phyloP scores from a whole-genome alignment of 2,113 vertebrate species.

The Cryptomyrus ogoouensis region DNA sequence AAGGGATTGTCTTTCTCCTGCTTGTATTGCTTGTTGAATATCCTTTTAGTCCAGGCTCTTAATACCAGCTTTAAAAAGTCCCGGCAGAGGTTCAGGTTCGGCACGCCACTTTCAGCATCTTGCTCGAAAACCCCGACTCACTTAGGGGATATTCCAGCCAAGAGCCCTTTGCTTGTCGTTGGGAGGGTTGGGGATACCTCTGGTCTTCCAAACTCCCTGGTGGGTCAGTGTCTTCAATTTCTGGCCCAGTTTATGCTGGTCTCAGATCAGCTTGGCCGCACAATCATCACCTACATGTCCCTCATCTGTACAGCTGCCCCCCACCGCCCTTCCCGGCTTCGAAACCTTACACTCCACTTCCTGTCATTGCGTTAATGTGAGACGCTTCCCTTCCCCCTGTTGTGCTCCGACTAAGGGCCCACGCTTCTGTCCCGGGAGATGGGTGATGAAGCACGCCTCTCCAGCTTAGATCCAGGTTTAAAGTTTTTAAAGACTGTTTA shows the following conservation, averaged over 20 bases:
- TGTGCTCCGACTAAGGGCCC: not conserved
- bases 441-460: not conserved
- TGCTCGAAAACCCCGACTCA: not conserved
- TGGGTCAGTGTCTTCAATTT: not conserved
- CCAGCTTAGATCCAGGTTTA: not conserved
- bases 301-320: not conserved
- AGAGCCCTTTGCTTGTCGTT: not conserved
- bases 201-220: not conserved
- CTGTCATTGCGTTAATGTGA: conserved; percentile 30
- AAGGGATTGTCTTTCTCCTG: not conserved
- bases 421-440: not conserved
- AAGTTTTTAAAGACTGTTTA: conserved; percentile 1
- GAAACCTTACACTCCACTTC: conserved; percentile 35
- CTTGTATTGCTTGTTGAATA: not conserved
- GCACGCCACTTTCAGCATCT: not conserved
- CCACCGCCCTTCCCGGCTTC: not conserved
- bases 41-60: not conserved
- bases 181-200: not conserved
- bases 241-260: not conserved
- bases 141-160: not conserved
- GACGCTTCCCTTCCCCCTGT: conserved; percentile 11
- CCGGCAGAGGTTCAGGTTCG: not conserved
- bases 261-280: not conserved
- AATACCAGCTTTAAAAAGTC: not conserved
- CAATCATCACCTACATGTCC: not conserved